phyloP scores from a whole-genome alignment of 2,113 vertebrate genomes.

The Naja naja region DNA sequence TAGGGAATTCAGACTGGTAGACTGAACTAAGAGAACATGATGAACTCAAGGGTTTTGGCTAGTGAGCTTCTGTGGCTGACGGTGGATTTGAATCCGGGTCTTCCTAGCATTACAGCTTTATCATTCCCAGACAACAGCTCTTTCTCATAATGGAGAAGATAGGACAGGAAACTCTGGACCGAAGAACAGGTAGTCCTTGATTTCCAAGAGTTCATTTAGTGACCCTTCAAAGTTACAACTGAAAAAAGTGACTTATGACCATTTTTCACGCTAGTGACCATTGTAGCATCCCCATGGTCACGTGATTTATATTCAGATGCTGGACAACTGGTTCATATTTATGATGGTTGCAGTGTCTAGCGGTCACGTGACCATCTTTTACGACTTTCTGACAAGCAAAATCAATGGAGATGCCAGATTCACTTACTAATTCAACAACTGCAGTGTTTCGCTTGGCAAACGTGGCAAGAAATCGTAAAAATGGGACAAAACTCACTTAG shows the following conservation, averaged over 20 bases:
- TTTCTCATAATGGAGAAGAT: not conserved
- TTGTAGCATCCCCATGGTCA: too few relatives aligned
- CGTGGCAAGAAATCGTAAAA: not conserved
- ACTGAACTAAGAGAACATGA: not conserved
- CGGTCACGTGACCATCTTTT: too few relatives aligned
- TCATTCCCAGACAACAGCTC: not conserved
- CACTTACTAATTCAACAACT: too few relatives aligned
- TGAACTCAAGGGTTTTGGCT: not conserved
- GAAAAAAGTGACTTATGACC: not conserved
- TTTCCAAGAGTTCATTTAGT: too few relatives aligned
- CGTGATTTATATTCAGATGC: too few relatives aligned
- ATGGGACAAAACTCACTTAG: not conserved
- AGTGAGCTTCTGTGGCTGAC: not conserved
- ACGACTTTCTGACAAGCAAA: too few relatives aligned
- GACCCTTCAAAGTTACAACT: not conserved
- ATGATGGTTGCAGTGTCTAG: too few relatives aligned
- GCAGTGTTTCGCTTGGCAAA: too few relatives aligned
- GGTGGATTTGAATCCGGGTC: not conserved
- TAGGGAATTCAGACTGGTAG: not conserved
- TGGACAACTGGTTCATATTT: too few relatives aligned
- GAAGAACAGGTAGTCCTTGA: not conserved
- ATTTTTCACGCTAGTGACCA: not conserved
- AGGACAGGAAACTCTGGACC: not conserved
- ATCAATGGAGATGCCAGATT: too few relatives aligned
- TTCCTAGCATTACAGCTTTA: not conserved